Percentiles rank a stretch among this genome's conserved stretches.
Evolutionary conservation across 2,797 vertebrate genomes (phyloP).

Genomic region (Falco biarmicus): DNA sequence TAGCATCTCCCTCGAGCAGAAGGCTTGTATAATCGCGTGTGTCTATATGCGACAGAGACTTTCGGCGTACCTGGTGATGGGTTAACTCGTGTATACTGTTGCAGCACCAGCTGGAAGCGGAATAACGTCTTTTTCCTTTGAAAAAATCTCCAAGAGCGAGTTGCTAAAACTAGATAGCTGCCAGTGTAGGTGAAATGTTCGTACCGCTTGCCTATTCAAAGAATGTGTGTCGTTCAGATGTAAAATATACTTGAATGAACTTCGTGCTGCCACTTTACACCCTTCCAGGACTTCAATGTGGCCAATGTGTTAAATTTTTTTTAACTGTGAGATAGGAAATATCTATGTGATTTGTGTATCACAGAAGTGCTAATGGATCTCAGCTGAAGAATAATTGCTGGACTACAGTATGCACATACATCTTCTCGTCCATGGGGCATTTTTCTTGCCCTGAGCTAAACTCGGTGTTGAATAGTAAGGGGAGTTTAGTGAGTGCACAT

Average conservation of each 20-base stretch:
- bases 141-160: background rate
- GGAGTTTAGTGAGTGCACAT: background rate
- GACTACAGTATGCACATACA: background rate
- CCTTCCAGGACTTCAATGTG: background rate
- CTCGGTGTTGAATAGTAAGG: background rate
- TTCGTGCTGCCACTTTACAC: background rate
- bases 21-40: conserved; percentile 28
- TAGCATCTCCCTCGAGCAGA: conserved; percentile 26
- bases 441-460: conserved; percentile 7
- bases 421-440: conserved; percentile 45
- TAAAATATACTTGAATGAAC: conserved; percentile 2
- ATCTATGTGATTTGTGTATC: background rate
- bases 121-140: background rate
- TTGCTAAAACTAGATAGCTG: background rate
- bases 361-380: background rate
- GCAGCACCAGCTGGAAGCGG: background rate
- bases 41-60: conserved; percentile 18
- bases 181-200: background rate
- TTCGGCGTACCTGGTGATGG: conserved; percentile 48
- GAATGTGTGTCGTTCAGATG: background rate
- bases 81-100: background rate
- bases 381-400: background rate
- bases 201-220: background rate
- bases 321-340: background rate
- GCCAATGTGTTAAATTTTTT: background rate